A percentile compares a stretch with the other conserved stretches of the same genome.
These are phyloP conservation scores for Xylota sylvarum DNA, from an alignment of 2,888 invertebrate genomes.

Conservation along the genomic window DNA sequence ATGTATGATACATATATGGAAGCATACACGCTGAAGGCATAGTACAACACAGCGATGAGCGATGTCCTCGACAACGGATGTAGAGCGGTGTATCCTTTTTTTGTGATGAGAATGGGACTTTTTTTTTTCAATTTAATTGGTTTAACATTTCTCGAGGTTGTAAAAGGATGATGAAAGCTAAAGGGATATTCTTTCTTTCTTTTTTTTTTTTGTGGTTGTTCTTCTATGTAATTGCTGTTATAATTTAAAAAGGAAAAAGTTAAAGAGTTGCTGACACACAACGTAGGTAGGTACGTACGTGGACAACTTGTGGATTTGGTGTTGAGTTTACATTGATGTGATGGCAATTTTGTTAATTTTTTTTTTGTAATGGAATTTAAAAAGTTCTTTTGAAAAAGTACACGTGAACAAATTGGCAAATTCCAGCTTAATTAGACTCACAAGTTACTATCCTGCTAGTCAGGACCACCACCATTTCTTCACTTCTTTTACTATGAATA, in stretches of 20 bases:
- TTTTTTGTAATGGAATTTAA: too few relatives aligned
- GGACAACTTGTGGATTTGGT: not conserved
- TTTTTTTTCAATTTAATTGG: slow-evolving; percentile 57
- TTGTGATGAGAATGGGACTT: slow-evolving; percentile 5
- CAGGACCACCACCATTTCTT: too few relatives aligned
- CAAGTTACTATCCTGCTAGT: too few relatives aligned
- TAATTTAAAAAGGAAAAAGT: not conserved
- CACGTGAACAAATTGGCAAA: too few relatives aligned
- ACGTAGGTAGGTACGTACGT: too few relatives aligned
- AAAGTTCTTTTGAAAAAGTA: too few relatives aligned
- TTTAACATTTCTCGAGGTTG: slow-evolving; percentile 43
- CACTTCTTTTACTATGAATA: too few relatives aligned
- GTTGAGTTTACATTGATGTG: too few relatives aligned
- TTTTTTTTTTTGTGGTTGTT: not conserved
- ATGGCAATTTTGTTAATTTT: too few relatives aligned
- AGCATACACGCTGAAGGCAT: not conserved
- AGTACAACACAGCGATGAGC: slow-evolving; percentile 7
- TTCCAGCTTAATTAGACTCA: too few relatives aligned
- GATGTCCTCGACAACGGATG: slow-evolving; percentile 29
- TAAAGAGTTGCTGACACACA: too few relatives aligned
- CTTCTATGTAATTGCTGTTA: not conserved
- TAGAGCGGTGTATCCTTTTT: not conserved
- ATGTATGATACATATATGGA: not conserved
- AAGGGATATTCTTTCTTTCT: not conserved
- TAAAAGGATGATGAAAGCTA: not conserved